phyloP scores from a whole-genome alignment of 2,113 vertebrate species.

The Paramormyrops kingsleyae region DNA sequence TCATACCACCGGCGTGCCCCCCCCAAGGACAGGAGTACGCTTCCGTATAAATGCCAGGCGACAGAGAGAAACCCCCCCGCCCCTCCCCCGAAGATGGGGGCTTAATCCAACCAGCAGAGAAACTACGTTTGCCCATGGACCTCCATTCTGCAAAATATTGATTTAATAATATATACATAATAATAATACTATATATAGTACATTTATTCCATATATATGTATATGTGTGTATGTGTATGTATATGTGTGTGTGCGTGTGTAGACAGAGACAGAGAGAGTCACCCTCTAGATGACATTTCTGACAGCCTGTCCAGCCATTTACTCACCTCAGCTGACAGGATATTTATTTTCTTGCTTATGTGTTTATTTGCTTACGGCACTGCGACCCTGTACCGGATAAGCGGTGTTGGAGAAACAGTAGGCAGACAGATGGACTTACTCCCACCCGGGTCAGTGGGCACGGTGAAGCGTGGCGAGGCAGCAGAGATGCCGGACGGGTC shows the following conservation, averaged over 20 bases:
- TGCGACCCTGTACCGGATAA: neutral
- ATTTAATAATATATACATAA: neutral
- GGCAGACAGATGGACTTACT: neutral
- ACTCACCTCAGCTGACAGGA: neutral
- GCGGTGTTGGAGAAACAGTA: neutral
- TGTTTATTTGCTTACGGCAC: neutral
- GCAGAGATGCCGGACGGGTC: neutral
- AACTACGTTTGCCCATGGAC: neutral
- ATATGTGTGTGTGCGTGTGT: neutral
- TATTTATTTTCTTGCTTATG: neutral
- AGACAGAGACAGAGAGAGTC: neutral
- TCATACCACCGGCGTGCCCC: neutral
- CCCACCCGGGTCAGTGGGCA: neutral
- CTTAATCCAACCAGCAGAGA: neutral
- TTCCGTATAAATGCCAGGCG: neutral
- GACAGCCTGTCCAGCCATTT: neutral
- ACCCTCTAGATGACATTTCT: neutral
- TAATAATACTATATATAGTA: neutral
- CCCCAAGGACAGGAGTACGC: constrained; percentile 13
- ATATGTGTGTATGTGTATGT: neutral
- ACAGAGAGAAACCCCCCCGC: constrained; percentile 6
- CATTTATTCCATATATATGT: neutral
- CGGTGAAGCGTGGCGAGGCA: neutral
- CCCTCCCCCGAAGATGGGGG: constrained; percentile 10
- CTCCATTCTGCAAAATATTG: neutral